Evolutionary conservation across 2,797 vertebrate species (phyloP).

Genomic region (Galago senegalensis): DNA sequence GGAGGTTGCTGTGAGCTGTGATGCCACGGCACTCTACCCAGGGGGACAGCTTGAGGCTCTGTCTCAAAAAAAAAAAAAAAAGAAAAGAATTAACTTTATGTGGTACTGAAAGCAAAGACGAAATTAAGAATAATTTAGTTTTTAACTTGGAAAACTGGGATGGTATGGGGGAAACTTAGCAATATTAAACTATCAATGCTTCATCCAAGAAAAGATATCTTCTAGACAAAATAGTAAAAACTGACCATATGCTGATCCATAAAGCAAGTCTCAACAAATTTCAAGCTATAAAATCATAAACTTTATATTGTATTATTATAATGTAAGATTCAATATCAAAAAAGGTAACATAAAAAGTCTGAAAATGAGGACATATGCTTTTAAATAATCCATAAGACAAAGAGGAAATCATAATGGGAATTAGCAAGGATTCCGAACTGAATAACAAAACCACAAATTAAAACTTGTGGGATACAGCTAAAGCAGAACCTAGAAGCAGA

Average conservation of each 20-base stretch:
- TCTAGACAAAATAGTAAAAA: conserved; percentile 13
- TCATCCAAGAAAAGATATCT: not conserved
- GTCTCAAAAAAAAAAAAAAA: too few species aligned
- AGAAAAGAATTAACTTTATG: not conserved
- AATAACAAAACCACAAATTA: conserved; percentile 10
- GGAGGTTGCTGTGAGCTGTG: too few species aligned
- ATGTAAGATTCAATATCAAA: not conserved
- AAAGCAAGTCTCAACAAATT: conserved; percentile 4
- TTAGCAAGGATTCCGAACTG: not conserved
- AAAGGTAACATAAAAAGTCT: conserved; percentile 20
- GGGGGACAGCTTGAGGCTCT: too few species aligned
- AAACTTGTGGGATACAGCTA: not conserved
- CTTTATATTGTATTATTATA: not conserved
- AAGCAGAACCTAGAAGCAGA: not conserved
- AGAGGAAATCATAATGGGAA: not conserved
- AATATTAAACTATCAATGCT: not conserved
- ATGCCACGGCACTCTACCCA: too few species aligned
- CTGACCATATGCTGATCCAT: not conserved
- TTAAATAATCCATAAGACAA: conserved; percentile 21
- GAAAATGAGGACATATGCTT: not conserved
- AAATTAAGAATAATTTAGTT: not conserved
- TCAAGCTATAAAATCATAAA: conserved; percentile 1
- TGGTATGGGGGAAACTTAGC: not conserved
- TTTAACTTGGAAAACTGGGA: not conserved
- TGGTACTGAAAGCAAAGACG: not conserved